A percentile compares a stretch with the other conserved stretches of the same genome.
phyloP scores from a whole-genome alignment of 2,888 invertebrate species.

The Apodemia mormo region DNA sequence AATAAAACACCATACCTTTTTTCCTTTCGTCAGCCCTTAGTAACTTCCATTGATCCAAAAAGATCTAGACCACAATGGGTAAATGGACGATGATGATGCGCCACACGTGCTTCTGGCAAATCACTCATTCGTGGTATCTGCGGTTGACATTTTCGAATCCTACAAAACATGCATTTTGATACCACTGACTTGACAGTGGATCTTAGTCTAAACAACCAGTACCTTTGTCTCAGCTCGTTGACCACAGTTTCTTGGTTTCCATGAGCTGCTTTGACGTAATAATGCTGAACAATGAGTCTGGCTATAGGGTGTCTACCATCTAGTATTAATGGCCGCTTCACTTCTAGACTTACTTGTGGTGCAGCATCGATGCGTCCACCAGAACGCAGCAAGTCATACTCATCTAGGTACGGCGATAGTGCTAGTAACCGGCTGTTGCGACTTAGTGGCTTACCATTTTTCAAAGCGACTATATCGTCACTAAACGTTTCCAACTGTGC shows the following conservation, averaged over 20 bases:
- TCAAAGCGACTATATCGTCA: neutral
- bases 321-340: neutral
- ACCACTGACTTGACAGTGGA: neutral
- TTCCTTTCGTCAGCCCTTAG: constrained; percentile 26
- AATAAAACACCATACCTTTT: constrained; percentile 40
- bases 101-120: neutral
- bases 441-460: neutral
- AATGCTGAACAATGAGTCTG: neutral
- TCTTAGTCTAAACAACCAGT: neutral
- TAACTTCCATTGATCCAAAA: neutral
- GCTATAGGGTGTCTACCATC: neutral
- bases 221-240: neutral
- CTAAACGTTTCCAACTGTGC: neutral
- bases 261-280: too few species aligned
- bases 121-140: neutral
- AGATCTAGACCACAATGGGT: neutral
- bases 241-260: neutral
- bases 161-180: constrained; percentile 5
- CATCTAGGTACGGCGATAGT: neutral
- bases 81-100: neutral
- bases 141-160: neutral
- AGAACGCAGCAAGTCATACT: neutral
- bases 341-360: neutral
- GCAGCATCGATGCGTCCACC: constrained; percentile 2
- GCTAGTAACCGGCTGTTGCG: neutral